Percentiles rank a stretch among this genome's conserved stretches.
Conservation (phyloP, 2,888 invertebrate genomes). For the Harpagoxenus sublaevis region DNA sequence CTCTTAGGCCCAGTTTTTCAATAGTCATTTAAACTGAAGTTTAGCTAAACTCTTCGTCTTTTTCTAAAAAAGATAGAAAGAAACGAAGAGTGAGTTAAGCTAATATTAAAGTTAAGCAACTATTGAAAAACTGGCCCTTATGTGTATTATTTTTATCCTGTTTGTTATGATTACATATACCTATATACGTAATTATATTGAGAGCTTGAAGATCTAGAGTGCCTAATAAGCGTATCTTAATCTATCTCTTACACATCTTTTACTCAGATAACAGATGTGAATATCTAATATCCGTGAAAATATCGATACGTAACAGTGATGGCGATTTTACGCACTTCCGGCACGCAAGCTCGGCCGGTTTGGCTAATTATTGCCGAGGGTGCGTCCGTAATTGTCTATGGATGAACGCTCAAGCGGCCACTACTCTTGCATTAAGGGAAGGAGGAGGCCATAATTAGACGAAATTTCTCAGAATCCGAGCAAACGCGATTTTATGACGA, state of each 20-base stretch:
- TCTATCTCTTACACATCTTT: neutral
- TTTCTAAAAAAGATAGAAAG: no score
- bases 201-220: neutral
- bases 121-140: no score
- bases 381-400: slow-evolving; percentile 47
- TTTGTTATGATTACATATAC: neutral
- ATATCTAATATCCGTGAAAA: slow-evolving; percentile 59
- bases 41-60: no score
- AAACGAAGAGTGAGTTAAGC: no score
- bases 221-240: neutral
- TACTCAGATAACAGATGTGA: slow-evolving; percentile 66
- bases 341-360: slow-evolving; percentile 7
- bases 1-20: no score
- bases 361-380: slow-evolving; percentile 39
- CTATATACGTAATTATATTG: neutral
- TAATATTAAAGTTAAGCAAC: no score
- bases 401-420: slow-evolving; percentile 43
- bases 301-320: neutral
- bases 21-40: no score
- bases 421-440: slow-evolving; percentile 9
- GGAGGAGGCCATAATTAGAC: slow-evolving; percentile 30
- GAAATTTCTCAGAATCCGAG: slow-evolving; percentile 43
- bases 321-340: slow-evolving; percentile 18
- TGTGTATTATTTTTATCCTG: neutral
- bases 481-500: slow-evolving; percentile 41